A percentile compares a stretch with the other conserved stretches of the same genome.
Conservation (phyloP, 1,140 invertebrate genomes). For the Chionoecetes opilio region DNA sequence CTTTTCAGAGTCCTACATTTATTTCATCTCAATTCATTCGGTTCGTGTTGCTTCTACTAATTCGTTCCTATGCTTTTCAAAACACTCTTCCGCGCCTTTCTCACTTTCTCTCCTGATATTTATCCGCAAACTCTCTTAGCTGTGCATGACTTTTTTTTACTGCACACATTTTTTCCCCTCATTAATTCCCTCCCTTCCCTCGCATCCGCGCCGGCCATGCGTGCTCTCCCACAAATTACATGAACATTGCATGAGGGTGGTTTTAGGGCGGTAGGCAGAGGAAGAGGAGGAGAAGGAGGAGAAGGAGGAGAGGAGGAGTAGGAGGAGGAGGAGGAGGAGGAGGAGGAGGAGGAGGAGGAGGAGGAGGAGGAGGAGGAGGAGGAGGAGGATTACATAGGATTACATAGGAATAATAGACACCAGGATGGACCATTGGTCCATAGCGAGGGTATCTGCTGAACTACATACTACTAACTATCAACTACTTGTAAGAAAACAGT, state of each 20-base stretch:
- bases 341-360: too few species aligned
- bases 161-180: neutral
- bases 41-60: too few species aligned
- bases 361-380: neutral
- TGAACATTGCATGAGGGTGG: conserved; percentile 15
- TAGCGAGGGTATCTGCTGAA: too few species aligned
- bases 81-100: neutral
- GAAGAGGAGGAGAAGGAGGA: neutral
- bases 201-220: neutral
- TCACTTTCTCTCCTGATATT: neutral
- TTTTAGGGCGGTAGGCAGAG: neutral
- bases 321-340: neutral
- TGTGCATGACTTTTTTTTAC: too few species aligned
- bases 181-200: conserved; percentile 13
- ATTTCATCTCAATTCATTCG: too few species aligned
- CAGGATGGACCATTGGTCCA: too few species aligned
- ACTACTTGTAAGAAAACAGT: too few species aligned
- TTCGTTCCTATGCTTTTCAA: too few species aligned
- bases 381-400: too few species aligned
- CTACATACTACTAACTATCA: too few species aligned
- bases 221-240: neutral
- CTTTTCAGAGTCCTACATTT: too few species aligned
- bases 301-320: neutral
- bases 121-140: neutral
- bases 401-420: too few species aligned